Base-by-base conservation (phyloP, 2,797 vertebrate species). In the Lindbergichthys nudifrons region DNA sequence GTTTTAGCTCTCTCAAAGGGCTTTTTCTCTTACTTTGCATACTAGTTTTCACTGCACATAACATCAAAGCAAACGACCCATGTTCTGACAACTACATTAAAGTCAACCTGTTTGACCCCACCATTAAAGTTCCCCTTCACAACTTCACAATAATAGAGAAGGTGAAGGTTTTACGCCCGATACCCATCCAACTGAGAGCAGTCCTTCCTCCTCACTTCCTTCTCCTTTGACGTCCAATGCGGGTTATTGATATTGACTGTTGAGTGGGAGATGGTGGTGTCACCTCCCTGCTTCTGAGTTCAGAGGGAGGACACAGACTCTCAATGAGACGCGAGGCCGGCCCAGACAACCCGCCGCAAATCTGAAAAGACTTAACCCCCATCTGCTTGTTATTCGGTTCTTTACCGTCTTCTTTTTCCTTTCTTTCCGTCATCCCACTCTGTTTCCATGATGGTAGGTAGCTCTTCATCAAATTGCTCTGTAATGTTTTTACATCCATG, bases 291-390 rank as follows among this genome's bases (percentile, higher is more conserved):
- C 73, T 66, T 79, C 48, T 23, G 80, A 77, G 87, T 88, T 90
- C 88, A 92, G 68, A 23, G 18, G 88, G 81, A 89, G 88, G 90
- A 90, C 90, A 90, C 90, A 82, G 42, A 58, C 71, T 78, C 68
- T 75, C 48, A 65, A 13, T 36, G 59, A 75, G 74, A 70, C 10
- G 30, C 60, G 23, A 36, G 32, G 36, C 64, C 10, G 56, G 39
- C 43, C 75, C 53, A 75, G 65, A 75, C 68, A 75, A 59, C 65
- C 58, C 15, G 0, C 53, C 4, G 48, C 72, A 65, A 51, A 12
- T 5, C 26, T 50, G 11, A 48, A 67, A 77, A 66, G 16, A 65
- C 62, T 69, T 60, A 36, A 43, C 19, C 65, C 58, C 45, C 5
- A 21, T 50, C 53, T 53, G 18, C 39, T 23, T 26, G 26, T 26